These are phyloP conservation scores for Simalia tracyae DNA, from an alignment of 2,797 vertebrate genomes.

Conservation along the genomic window DNA sequence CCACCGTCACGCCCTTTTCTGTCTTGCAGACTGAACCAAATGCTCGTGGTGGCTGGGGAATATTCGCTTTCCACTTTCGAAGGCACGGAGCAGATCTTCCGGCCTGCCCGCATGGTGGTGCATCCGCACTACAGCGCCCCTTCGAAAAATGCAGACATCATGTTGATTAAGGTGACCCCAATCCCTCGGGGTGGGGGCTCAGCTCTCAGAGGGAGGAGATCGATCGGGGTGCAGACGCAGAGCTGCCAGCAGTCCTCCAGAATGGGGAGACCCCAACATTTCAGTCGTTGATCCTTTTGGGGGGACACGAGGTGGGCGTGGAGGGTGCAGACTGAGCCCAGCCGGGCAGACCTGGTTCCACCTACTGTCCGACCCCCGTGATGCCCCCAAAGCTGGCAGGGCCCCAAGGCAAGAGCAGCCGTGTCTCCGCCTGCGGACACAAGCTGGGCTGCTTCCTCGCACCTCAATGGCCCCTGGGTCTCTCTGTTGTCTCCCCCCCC, in stretches of 20 bases:
- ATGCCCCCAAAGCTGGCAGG: neutral
- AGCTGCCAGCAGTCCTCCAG: no score
- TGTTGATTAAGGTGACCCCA: conserved; percentile 82
- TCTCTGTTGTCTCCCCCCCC: neutral
- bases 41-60: conserved; percentile 80
- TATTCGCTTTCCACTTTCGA: conserved; percentile 78
- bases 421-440: no score
- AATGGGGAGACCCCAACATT: no score
- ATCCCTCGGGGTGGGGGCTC: no score
- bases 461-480: no score
- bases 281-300: neutral
- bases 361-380: neutral
- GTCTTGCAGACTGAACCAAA: conserved; percentile 66
- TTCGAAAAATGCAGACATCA: conserved; percentile 80
- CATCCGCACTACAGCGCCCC: conserved; percentile 74
- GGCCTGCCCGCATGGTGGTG: conserved; percentile 72
- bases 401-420: neutral
- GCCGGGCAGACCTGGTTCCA: neutral
- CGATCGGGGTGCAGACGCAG: neutral
- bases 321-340: neutral
- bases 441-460: no score
- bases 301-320: neutral
- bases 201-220: neutral
- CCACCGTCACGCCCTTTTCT: neutral
- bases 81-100: conserved; percentile 80